Percentiles rank a stretch among this genome's conserved stretches.
Conservation (phyloP, 2,797 vertebrate species). For the Simalia tracyae region DNA sequence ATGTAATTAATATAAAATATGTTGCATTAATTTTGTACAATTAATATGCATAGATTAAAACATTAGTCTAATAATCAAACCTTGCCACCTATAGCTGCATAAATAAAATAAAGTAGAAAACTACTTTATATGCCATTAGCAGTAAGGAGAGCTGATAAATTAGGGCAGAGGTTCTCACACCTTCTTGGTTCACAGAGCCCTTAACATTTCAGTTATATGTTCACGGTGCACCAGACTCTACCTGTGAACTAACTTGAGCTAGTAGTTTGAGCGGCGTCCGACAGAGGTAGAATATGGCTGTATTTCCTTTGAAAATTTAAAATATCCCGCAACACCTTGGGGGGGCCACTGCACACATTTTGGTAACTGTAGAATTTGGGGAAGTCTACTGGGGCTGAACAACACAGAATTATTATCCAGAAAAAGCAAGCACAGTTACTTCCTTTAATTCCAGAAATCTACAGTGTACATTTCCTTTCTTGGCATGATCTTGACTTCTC, state of each 20-base stretch:
- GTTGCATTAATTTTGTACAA: background rate
- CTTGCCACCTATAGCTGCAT: background rate
- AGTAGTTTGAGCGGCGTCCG: background rate
- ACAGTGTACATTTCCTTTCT: background rate
- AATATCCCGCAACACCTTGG: background rate
- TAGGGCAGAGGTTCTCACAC: background rate
- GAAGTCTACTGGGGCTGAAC: background rate
- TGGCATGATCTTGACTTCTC: background rate
- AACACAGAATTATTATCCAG: background rate
- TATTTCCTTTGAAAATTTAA: background rate
- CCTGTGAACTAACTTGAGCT: background rate
- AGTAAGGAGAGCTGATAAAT: background rate
- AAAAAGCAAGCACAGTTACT: background rate
- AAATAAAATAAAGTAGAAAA: slow-evolving; percentile 10
- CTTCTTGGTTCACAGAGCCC: background rate
- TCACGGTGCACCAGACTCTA: background rate
- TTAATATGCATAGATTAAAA: background rate
- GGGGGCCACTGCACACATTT: background rate
- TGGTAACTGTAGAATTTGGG: background rate
- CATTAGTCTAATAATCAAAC: background rate
- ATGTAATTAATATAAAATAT: background rate
- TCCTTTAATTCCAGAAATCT: background rate
- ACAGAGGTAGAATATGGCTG: background rate
- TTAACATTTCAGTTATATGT: background rate
- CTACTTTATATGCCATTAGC: slow-evolving; percentile 12